Evolutionary conservation across 37 sponge, comb jelly and placozoan species (phyloP).

Genomic region (Beroe forskalii): DNA sequence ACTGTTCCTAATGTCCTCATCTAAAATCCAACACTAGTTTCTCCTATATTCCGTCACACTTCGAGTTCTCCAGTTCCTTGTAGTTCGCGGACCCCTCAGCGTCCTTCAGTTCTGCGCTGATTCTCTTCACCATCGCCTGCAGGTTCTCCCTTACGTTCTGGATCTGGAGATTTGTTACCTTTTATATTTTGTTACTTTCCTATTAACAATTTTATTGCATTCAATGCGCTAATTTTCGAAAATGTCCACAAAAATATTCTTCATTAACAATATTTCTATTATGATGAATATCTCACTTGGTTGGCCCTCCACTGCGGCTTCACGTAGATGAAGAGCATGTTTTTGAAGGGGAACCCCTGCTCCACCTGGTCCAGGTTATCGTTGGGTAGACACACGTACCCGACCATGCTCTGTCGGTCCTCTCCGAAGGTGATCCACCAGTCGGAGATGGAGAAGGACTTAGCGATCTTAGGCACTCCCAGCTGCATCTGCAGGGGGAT

Average conservation of each 20-base stretch:
- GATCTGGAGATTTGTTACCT: not conserved
- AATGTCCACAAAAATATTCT: too few species aligned
- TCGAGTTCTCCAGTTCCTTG: not conserved
- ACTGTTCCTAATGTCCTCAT: too few species aligned
- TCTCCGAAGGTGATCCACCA: conserved; percentile 44
- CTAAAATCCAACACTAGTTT: too few species aligned
- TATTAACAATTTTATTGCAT: too few species aligned
- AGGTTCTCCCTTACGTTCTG: not conserved
- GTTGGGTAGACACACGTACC: conserved; percentile 31
- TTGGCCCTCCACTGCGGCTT: not conserved
- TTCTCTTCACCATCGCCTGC: not conserved
- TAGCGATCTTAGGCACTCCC: not conserved
- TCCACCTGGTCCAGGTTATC: not conserved
- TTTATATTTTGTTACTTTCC: too few species aligned
- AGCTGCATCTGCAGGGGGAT: conserved; percentile 13
- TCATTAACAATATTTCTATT: too few species aligned
- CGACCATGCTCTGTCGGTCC: conserved; percentile 23
- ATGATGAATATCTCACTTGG: not conserved
- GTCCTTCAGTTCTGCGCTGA: not conserved
- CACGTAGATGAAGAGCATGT: conserved; percentile 15
- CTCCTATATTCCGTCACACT: not conserved
- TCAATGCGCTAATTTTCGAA: too few species aligned
- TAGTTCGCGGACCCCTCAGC: not conserved
- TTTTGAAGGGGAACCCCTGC: not conserved
- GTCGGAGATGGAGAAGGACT: not conserved